Evolutionary conservation across 2,797 vertebrate species (phyloP), one percentile per base, ranked within the genome.

Genomic region (Neopelma chrysocephalum): DNA sequence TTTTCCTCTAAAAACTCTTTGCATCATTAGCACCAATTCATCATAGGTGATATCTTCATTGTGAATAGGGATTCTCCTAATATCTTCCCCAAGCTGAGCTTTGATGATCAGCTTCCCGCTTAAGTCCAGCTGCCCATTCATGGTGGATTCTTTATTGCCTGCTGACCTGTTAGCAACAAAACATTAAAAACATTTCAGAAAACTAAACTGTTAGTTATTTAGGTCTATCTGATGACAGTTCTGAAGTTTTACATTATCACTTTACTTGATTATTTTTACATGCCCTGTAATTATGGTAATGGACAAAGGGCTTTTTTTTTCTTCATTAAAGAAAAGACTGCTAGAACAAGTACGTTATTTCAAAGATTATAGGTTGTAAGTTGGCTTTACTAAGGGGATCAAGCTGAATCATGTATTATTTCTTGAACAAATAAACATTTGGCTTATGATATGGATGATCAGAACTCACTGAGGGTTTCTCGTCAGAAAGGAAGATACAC

Each of bases 1-100:
- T 97, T 99, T 99, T 82, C 99, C 99, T 91, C 99, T 98, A 97
- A 99, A 99, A 93, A 99, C 99, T 61, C 99, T 98, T 43, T 99
- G 99, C 99, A 99, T 99, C 99, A 99, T 99, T 94, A 99, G 98
- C 96, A 99, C 99, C 96, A 99, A 98, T 95, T 99, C 99, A 93
- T 99, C 99, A 12, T 99, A 99, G 62, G 99, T 99, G 93, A 99
- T 99, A 97, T 99, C 99, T 98, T 99, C 99, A 96, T 99, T 99
- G 95, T 99, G 99, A 96, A 99, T 99, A 77, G 99, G 99, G 97
- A 99, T 99, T 93, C 99, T 99, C 75, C 99, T 98, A 96, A 99
- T 99, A 97, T 99, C 99, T 43, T 99, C 99, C 14, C 99, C 99
- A 96, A 99, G 95, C 97, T 99, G 99, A 97, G 99, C 99, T 98